phyloP scores from a whole-genome alignment of 1,140 invertebrate genomes.

The Hylaeus volcanicus region DNA sequence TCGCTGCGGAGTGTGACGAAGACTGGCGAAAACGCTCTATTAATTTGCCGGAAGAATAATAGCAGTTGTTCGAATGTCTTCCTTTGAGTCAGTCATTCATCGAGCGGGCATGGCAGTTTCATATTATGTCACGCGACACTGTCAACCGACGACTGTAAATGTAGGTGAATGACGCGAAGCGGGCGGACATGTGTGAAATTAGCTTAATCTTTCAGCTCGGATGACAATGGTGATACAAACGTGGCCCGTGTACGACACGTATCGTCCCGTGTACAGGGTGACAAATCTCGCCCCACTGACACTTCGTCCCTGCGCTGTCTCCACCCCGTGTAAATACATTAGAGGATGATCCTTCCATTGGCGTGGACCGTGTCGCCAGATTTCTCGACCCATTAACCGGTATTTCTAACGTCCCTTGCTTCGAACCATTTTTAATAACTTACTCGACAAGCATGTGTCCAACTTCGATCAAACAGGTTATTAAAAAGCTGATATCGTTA shows the following conservation, averaged over 20 bases:
- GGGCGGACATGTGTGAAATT: slow-evolving; percentile 81
- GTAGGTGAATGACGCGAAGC: slow-evolving; percentile 59
- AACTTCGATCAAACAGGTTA: no score
- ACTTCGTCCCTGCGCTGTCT: slow-evolving; percentile 66
- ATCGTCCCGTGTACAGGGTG: slow-evolving; percentile 69
- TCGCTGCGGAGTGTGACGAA: no score
- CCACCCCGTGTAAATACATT: slow-evolving; percentile 79
- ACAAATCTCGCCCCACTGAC: slow-evolving; percentile 78
- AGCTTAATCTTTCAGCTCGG: slow-evolving; percentile 81
- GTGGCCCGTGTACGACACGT: slow-evolving; percentile 75
- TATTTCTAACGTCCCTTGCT: no score
- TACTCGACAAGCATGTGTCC: background rate
- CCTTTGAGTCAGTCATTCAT: slow-evolving; percentile 32
- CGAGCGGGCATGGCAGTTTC: slow-evolving; percentile 48
- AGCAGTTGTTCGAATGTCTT: slow-evolving; percentile 44
- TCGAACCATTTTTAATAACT: background rate
- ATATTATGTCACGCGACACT: slow-evolving; percentile 69
- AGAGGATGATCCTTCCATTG: slow-evolving; percentile 80
- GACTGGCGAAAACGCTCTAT: slow-evolving; percentile 5
- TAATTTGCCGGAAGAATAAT: slow-evolving; percentile 47
- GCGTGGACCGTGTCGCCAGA: slow-evolving; percentile 55
- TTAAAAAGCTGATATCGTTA: background rate
- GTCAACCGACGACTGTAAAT: slow-evolving; percentile 44
- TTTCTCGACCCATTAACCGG: no score
- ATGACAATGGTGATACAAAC: slow-evolving; percentile 81